Evolutionary conservation across 1,140 invertebrate genomes (phyloP).

Genomic region (Trichonephila clavata): DNA sequence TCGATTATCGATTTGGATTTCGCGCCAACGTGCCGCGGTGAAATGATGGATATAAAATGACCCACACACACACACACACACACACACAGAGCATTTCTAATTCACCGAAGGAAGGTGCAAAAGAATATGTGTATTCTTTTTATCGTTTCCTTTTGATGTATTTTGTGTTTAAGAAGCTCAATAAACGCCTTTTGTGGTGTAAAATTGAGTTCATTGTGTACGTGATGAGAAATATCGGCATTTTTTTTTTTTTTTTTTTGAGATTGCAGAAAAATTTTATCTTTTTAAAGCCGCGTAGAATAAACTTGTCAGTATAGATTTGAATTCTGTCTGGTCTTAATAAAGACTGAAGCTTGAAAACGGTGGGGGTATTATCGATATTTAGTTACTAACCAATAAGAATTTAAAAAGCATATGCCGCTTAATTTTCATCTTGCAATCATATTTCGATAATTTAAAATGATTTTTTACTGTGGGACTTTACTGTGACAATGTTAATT

Average conservation of each 20-base stretch:
- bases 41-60: slow-evolving; percentile 15
- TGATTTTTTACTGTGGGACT: no score
- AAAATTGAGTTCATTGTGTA: slow-evolving; percentile 6
- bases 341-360: neutral
- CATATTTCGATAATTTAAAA: no score
- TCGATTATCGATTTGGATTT: slow-evolving; percentile 1
- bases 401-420: neutral
- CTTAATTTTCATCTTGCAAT: no score
- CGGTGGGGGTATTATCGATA: neutral
- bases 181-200: slow-evolving; percentile 18
- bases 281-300: neutral
- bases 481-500: no score
- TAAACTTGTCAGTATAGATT: neutral
- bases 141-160: neutral
- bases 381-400: neutral
- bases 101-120: neutral
- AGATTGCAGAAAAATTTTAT: neutral
- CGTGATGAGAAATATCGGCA: slow-evolving; percentile 20
- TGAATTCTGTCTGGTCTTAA: neutral
- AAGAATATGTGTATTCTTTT: neutral
- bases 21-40: neutral
- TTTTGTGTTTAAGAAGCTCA: slow-evolving; percentile 18
- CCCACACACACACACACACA: no score
- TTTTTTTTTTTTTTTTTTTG: neutral
- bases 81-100: slow-evolving; percentile 11